These are phyloP conservation scores for Helogale parvula DNA, from an alignment of 2,113 vertebrate species.

Conservation along the genomic window DNA sequence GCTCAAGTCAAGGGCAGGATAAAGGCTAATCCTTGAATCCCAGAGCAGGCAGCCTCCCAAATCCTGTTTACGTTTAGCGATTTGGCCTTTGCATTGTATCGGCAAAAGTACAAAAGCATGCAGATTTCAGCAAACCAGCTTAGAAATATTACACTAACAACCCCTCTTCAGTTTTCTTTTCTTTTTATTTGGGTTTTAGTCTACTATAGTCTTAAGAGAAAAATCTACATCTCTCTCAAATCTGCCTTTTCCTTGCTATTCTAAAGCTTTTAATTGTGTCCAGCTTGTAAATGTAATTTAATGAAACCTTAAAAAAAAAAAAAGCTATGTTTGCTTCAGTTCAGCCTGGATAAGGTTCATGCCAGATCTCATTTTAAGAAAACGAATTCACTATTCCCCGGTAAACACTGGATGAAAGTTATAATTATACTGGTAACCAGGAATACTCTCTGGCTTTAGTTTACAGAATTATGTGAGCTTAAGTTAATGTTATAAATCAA, in stretches of 20 bases:
- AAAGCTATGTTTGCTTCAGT: slow-evolving; percentile 16
- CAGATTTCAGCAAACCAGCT: slow-evolving; percentile 53
- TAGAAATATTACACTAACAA: slow-evolving; percentile 6
- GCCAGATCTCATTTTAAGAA: slow-evolving; percentile 55
- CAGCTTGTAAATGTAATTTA: slow-evolving; percentile 61
- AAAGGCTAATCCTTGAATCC: not conserved
- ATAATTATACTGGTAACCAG: slow-evolving; percentile 26
- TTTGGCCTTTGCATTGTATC: slow-evolving; percentile 24
- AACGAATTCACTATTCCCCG: slow-evolving; percentile 29
- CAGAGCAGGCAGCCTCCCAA: not conserved
- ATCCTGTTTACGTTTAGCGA: not conserved
- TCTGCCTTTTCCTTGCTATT: not conserved
- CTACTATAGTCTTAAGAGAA: slow-evolving; percentile 41
- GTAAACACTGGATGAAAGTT: slow-evolving; percentile 43
- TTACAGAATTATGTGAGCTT: slow-evolving; percentile 32
- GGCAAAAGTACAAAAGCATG: slow-evolving; percentile 30
- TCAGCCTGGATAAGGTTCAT: slow-evolving; percentile 35
- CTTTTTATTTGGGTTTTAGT: slow-evolving; percentile 56
- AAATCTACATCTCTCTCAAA: slow-evolving; percentile 35
- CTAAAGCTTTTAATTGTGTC: slow-evolving; percentile 52
- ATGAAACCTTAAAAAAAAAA: not conserved
- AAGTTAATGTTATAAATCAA: slow-evolving; percentile 31
- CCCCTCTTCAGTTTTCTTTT: not conserved
- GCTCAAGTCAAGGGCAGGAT: not conserved
- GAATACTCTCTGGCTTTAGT: not conserved